Conservation (phyloP, 2,888 invertebrate genomes). For the Choreutis nemorana region DNA sequence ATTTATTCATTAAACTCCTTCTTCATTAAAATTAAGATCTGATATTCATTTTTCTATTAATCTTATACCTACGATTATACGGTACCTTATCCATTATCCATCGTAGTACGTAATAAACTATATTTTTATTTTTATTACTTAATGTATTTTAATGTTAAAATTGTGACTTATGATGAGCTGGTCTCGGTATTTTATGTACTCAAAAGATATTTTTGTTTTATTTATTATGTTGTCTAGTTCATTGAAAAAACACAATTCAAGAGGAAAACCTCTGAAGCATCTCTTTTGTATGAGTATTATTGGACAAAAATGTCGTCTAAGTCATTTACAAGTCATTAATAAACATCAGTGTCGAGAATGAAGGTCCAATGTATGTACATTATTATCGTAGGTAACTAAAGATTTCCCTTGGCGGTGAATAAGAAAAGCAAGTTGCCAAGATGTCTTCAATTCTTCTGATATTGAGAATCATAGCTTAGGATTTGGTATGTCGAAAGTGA, state of each 20-base stretch:
- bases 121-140: conserved; percentile 32
- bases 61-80: no score
- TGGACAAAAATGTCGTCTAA: conserved; percentile 19
- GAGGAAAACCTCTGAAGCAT: no score
- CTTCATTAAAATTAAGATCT: no score
- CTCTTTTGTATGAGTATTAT: conserved; percentile 1
- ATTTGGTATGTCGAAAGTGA: conserved; percentile 31
- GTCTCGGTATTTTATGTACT: conserved; percentile 58
- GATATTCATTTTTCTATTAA: no score
- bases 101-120: no score
- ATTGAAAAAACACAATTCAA: not conserved
- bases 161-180: conserved; percentile 36
- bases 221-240: not conserved
- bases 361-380: conserved; percentile 53
- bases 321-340: conserved; percentile 27
- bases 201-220: conserved; percentile 14
- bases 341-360: conserved; percentile 37
- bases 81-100: no score
- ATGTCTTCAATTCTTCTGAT: conserved; percentile 39
- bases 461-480: conserved; percentile 28
- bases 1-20: no score
- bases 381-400: conserved; percentile 52
- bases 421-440: conserved; percentile 19
- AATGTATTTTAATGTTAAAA: conserved; percentile 24
- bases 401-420: conserved; percentile 35